Evolutionary conservation across 2,888 invertebrate genomes (phyloP).

Genomic region (Tortricodes alternella): DNA sequence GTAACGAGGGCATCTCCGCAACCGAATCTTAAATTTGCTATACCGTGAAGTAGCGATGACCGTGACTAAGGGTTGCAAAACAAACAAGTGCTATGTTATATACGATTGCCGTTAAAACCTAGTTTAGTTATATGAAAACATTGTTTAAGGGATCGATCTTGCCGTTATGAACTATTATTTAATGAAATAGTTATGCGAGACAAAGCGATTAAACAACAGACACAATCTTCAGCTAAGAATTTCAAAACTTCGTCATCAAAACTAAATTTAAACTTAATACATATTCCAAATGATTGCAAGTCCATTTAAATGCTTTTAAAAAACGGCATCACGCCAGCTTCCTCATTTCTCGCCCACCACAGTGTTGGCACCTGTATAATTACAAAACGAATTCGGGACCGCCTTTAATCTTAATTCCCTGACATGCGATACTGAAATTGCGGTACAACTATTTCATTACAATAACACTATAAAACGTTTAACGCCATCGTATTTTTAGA

Average conservation of each 20-base stretch:
- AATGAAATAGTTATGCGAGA: no score
- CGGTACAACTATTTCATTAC: conserved; percentile 7
- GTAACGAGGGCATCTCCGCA: conserved; percentile 52
- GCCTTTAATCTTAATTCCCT: conserved; percentile 20
- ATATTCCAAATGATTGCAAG: neutral
- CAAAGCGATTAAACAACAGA: no score
- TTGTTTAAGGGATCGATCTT: no score
- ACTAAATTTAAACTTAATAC: no score
- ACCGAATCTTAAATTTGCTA: conserved; percentile 43
- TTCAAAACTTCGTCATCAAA: no score
- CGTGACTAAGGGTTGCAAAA: conserved; percentile 23
- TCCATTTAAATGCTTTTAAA: conserved; percentile 9
- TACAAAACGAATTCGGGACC: conserved; percentile 9
- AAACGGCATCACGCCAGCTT: conserved; percentile 2
- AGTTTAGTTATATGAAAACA: no score
- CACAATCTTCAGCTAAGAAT: no score
- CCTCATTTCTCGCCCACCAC: conserved; percentile 19
- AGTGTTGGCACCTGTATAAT: conserved; percentile 7
- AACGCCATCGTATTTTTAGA: neutral
- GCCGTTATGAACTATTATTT: no score
- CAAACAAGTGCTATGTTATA: no score
- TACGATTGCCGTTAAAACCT: no score
- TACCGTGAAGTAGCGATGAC: conserved; percentile 9
- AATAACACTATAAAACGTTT: neutral
- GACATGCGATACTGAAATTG: conserved; percentile 7